A percentile compares a stretch with the other conserved stretches of the same genome.
These are phyloP conservation scores for Aselliscus stoliczkanus DNA, from an alignment of 2,797 vertebrate genomes.

Conservation along the genomic window DNA sequence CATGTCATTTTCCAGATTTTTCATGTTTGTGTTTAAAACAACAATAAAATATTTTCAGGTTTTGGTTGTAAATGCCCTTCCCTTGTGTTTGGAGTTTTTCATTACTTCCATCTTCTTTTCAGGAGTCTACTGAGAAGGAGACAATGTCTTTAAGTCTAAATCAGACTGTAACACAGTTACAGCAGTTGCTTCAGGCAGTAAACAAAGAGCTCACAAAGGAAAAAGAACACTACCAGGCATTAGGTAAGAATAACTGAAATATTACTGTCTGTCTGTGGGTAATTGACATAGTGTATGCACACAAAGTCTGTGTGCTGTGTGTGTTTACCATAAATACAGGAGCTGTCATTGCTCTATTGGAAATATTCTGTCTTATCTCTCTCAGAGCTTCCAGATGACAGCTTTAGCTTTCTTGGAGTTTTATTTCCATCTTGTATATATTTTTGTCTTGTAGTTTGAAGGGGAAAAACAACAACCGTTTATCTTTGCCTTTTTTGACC, in stretches of 20 bases:
- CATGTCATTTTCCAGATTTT: background rate
- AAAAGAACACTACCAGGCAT: conserved; percentile 82
- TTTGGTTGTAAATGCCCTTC: conserved; percentile 1
- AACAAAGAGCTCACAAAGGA: conserved; percentile 93
- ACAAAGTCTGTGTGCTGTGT: background rate
- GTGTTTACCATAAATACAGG: background rate
- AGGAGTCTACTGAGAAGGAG: conserved; percentile 93
- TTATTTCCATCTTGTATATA: background rate
- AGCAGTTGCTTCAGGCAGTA: conserved; percentile 91
- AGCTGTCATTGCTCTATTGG: background rate
- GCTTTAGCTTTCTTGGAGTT: background rate
- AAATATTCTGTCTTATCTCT: background rate
- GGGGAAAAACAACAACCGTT: background rate
- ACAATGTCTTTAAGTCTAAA: conserved; percentile 89
- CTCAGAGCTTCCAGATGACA: background rate
- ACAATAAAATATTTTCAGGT: background rate
- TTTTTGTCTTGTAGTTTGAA: background rate
- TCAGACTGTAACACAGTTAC: conserved; percentile 92
- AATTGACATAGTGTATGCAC: background rate
- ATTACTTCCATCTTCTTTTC: conserved; percentile 49
- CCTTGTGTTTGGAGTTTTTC: background rate
- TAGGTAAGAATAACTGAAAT: conserved; percentile 72
- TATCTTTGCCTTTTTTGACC: background rate
- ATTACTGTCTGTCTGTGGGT: background rate
- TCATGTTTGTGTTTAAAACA: conserved; percentile 13